A percentile compares a stretch with the other conserved stretches of the same genome.
These are phyloP conservation scores for Lepus townsendii DNA, from an alignment of 2,797 vertebrate genomes.

Conservation along the genomic window DNA sequence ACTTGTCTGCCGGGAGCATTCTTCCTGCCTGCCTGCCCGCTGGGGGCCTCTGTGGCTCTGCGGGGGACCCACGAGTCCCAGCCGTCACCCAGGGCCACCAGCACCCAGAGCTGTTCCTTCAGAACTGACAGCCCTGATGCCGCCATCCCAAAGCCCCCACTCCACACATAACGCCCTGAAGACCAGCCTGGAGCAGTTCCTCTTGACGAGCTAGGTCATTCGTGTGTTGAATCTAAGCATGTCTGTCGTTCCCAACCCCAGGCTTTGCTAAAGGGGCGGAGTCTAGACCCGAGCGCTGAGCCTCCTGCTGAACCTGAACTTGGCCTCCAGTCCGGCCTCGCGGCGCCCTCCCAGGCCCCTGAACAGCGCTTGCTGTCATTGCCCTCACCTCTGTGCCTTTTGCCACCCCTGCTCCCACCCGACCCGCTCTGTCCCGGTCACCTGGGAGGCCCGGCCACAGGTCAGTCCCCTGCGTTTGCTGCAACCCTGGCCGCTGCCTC, in stretches of 20 bases:
- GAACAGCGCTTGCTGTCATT: constrained; percentile 26
- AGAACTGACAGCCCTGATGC: not conserved
- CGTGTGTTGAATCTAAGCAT: not conserved
- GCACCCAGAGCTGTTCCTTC: constrained; percentile 10
- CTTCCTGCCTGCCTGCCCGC: constrained; percentile 77
- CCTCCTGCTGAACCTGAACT: not conserved
- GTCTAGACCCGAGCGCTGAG: not conserved
- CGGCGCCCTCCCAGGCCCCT: not conserved
- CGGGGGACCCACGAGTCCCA: constrained; percentile 13
- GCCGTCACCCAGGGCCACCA: constrained; percentile 30
- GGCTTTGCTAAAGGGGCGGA: not conserved
- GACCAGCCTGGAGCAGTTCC: not conserved
- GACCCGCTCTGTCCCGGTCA: not conserved
- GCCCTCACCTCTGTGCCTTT: constrained; percentile 78
- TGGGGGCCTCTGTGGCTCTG: too few relatives aligned
- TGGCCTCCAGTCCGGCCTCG: not conserved
- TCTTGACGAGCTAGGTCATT: constrained; percentile 2
- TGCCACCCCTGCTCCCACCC: not conserved
- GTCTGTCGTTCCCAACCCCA: not conserved
- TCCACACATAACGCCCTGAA: constrained; percentile 33
- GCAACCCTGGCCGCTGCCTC: not conserved
- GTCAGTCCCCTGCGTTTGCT: not conserved
- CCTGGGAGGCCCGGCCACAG: not conserved
- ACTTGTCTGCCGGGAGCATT: constrained; percentile 85
- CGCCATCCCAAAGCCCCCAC: constrained; percentile 9